A percentile compares a stretch with the other conserved stretches of the same genome.
Conservation (phyloP, 2,888 invertebrate species). For the Caenorhabditis sp. region DNA sequence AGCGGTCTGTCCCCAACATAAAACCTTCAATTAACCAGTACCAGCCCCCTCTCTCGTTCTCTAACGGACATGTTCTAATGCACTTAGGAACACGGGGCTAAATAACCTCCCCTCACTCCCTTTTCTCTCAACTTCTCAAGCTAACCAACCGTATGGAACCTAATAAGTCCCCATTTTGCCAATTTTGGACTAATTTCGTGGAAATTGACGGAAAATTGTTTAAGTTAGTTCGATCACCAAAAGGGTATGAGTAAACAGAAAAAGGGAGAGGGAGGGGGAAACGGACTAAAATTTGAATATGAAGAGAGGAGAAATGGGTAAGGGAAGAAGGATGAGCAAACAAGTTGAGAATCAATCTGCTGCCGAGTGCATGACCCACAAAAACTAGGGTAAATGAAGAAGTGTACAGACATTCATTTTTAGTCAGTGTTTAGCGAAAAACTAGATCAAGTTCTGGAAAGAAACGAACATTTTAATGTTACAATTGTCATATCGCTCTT, state of each 20-base stretch:
- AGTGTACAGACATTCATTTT: too few species aligned
- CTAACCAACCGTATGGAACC: constrained; percentile 55
- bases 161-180: too few species aligned
- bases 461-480: too few species aligned
- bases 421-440: background rate
- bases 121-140: constrained; percentile 17
- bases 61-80: constrained; percentile 27
- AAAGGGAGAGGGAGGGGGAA: background rate
- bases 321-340: constrained; percentile 53
- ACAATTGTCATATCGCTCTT: too few species aligned
- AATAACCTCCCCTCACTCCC: constrained; percentile 24
- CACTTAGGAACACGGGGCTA: constrained; percentile 28
- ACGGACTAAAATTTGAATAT: constrained; percentile 45
- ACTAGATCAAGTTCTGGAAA: too few species aligned
- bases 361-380: constrained; percentile 25
- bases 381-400: background rate
- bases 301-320: constrained; percentile 23
- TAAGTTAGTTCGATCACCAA: background rate
- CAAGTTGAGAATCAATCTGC: constrained; percentile 54
- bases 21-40: constrained; percentile 46
- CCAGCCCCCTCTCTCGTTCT: too few species aligned
- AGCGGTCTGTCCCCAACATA: constrained; percentile 14
- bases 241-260: constrained; percentile 1
- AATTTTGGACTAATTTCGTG: constrained; percentile 32
- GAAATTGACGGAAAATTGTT: constrained; percentile 17